Evolutionary conservation across 2,888 invertebrate species (phyloP).

Genomic region (Abscondita cerata): DNA sequence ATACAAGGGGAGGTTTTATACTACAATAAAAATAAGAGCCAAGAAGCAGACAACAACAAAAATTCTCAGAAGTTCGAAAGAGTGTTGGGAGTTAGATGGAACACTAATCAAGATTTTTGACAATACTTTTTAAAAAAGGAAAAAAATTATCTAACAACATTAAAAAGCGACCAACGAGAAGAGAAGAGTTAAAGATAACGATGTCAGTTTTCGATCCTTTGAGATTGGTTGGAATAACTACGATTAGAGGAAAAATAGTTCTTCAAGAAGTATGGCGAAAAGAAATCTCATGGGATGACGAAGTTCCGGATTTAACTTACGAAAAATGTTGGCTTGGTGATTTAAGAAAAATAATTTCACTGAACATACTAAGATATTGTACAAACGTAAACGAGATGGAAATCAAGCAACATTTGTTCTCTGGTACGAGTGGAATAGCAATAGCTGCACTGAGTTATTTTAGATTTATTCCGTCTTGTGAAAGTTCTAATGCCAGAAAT

Average conservation of each 20-base stretch:
- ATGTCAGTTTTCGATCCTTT: constrained; percentile 23
- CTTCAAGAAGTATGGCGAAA: constrained; percentile 19
- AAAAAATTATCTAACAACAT: too few species aligned
- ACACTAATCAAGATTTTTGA: not conserved
- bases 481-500: too few species aligned
- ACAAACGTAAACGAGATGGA: not conserved
- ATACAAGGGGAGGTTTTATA: too few species aligned
- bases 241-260: constrained; percentile 14
- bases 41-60: too few species aligned
- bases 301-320: not conserved
- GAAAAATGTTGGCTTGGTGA: constrained; percentile 12
- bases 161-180: constrained; percentile 5
- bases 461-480: too few species aligned
- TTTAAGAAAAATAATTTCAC: constrained; percentile 9
- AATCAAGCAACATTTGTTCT: too few species aligned
- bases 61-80: too few species aligned
- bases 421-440: too few species aligned
- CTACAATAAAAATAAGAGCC: too few species aligned
- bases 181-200: constrained; percentile 12
- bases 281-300: constrained; percentile 15
- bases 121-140: too few species aligned
- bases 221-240: constrained; percentile 10
- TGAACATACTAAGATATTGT: too few species aligned
- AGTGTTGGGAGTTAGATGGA: not conserved
- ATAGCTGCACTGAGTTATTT: too few species aligned